A percentile compares a stretch with the other conserved stretches of the same genome.
phyloP scores from a whole-genome alignment of 2,888 invertebrate species.

The Hirtodrosophila trivittata region DNA sequence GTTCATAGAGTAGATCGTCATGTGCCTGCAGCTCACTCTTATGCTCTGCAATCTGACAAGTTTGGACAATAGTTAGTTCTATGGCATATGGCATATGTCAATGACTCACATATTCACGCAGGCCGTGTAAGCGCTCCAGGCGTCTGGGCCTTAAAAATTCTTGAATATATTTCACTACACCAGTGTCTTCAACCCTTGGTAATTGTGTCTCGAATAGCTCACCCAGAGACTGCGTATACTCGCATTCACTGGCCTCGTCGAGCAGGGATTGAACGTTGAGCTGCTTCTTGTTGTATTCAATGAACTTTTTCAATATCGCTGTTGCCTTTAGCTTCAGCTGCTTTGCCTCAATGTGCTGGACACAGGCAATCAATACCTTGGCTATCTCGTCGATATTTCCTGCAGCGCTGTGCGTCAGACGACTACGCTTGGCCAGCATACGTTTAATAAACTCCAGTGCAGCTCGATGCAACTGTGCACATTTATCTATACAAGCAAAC shows the following conservation, averaged over 20 bases:
- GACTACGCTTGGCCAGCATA: constrained; percentile 47
- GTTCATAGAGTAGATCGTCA: constrained; percentile 59
- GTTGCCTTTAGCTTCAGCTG: constrained; percentile 49
- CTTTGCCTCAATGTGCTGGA: constrained; percentile 40
- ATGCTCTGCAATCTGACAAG: constrained; percentile 73
- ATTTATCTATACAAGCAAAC: constrained; percentile 30
- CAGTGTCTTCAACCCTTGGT: constrained; percentile 16
- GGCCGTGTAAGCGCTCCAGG: constrained; percentile 51
- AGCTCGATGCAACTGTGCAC: constrained; percentile 46
- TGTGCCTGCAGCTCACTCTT: constrained; percentile 62
- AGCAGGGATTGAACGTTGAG: constrained; percentile 54
- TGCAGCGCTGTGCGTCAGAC: constrained; percentile 28
- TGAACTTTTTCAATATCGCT: constrained; percentile 47
- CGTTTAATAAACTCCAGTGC: constrained; percentile 54
- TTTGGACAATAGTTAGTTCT: too few species aligned
- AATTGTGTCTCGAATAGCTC: constrained; percentile 31
- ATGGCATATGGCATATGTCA: too few species aligned
- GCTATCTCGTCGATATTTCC: constrained; percentile 64
- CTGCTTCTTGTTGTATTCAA: constrained; percentile 40
- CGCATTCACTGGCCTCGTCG: constrained; percentile 61
- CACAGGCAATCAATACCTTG: constrained; percentile 58
- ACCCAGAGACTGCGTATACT: constrained; percentile 49
- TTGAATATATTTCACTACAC: constrained; percentile 32
- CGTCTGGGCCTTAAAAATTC: constrained; percentile 63
- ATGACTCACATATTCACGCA: constrained; percentile 63